Evolutionary conservation across 2,797 vertebrate species (phyloP).

Genomic region (Xyrichtys novacula): DNA sequence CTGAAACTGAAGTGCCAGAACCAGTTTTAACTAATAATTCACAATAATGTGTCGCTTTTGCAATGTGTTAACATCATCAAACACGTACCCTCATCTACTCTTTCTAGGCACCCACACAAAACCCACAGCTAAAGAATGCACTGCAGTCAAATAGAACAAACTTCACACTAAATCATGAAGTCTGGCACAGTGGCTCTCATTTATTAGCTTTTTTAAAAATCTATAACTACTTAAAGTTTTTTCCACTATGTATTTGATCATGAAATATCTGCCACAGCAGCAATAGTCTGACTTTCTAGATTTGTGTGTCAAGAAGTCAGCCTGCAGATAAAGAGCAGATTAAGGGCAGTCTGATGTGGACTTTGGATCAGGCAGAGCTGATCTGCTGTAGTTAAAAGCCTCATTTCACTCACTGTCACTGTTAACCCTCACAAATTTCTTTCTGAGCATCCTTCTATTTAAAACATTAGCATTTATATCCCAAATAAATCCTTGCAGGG

Average conservation of each 20-base stretch:
- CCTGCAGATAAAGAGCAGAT: slow-evolving; percentile 73
- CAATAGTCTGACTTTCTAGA: slow-evolving; percentile 42
- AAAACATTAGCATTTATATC: neutral
- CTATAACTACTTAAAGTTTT: neutral
- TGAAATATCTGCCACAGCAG: neutral
- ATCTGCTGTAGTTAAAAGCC: slow-evolving; percentile 47
- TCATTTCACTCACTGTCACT: slow-evolving; percentile 26
- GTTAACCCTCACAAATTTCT: slow-evolving; percentile 9
- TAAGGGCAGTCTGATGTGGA: slow-evolving; percentile 74
- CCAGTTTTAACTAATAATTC: slow-evolving; percentile 11
- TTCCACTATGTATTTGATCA: neutral
- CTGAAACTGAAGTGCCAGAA: slow-evolving; percentile 10
- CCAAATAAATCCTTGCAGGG: slow-evolving; percentile 3
- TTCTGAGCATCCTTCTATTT: neutral
- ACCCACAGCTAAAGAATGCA: neutral
- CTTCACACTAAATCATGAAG: neutral
- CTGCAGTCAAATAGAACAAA: neutral
- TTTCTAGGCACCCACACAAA: slow-evolving; percentile 14
- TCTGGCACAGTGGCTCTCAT: neutral
- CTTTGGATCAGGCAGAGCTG: slow-evolving; percentile 57
- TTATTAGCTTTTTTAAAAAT: neutral
- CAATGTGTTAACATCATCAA: neutral
- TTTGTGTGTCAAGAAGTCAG: slow-evolving; percentile 67
- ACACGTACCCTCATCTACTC: slow-evolving; percentile 17
- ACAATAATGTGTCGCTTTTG: slow-evolving; percentile 4